phyloP scores from a whole-genome alignment of 2,113 vertebrate species.

The Varanus komodoensis region DNA sequence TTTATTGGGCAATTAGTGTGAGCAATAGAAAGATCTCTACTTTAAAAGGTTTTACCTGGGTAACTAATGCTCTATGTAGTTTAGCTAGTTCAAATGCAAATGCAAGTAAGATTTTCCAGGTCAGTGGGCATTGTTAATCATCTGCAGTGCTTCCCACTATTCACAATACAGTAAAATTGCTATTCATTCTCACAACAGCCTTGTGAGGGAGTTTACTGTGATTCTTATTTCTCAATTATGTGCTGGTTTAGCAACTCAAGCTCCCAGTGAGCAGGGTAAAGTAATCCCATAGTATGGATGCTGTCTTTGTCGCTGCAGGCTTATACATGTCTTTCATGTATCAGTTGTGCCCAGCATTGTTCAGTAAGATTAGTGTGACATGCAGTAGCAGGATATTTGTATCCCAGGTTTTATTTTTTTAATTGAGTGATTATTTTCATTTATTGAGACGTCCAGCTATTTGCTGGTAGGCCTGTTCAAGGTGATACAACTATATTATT shows the following conservation, averaged over 20 bases:
- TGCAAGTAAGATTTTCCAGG: not conserved
- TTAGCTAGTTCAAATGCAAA: slow-evolving; percentile 14
- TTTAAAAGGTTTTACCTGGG: not conserved
- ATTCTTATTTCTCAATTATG: not conserved
- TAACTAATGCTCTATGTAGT: not conserved
- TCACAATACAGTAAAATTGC: not conserved
- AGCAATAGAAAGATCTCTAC: not conserved
- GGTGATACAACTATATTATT: not conserved
- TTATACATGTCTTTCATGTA: slow-evolving; percentile 24
- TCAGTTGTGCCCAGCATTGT: slow-evolving; percentile 21
- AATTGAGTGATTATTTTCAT: slow-evolving; percentile 44
- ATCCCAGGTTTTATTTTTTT: slow-evolving; percentile 36
- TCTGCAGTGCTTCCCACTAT: not conserved
- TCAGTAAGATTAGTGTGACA: slow-evolving; percentile 41
- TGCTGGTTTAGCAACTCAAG: not conserved
- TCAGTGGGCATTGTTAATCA: not conserved
- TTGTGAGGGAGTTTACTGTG: not conserved
- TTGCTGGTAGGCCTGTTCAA: not conserved
- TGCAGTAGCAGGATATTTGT: slow-evolving; percentile 23
- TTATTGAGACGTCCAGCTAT: slow-evolving; percentile 12
- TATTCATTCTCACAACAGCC: not conserved
- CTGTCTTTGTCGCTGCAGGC: slow-evolving; percentile 19
- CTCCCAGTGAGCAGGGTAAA: not conserved
- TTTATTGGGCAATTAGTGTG: slow-evolving; percentile 31
- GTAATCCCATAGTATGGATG: not conserved